Evolutionary conservation across 2,797 vertebrate species (phyloP).

Genomic region (Poecile montanus): DNA sequence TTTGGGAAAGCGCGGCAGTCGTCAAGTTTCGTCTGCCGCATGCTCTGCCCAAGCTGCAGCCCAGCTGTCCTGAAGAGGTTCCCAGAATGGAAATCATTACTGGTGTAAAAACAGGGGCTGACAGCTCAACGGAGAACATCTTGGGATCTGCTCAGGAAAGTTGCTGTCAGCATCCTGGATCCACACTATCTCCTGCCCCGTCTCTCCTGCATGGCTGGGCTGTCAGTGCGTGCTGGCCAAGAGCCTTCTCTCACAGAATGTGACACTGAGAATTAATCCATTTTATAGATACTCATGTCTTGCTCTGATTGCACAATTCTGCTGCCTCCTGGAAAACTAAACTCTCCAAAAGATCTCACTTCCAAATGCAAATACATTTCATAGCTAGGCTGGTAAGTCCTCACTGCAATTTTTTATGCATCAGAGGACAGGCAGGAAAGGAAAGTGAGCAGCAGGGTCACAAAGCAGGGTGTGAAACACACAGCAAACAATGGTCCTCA

Average conservation of each 20-base stretch:
- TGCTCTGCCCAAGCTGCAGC: background rate
- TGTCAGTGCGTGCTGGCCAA: background rate
- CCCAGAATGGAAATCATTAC: constrained; percentile 27
- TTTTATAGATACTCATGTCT: background rate
- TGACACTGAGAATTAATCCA: background rate
- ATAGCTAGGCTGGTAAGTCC: background rate
- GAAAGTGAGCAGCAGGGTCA: constrained; percentile 2
- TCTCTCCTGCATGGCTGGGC: background rate
- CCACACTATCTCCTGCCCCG: background rate
- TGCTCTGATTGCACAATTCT: background rate
- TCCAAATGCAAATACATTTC: background rate
- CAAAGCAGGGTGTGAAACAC: background rate
- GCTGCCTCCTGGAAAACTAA: background rate
- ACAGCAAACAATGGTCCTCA: background rate
- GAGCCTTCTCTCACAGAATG: background rate
- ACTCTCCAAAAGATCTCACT: background rate
- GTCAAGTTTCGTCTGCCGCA: background rate
- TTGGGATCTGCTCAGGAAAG: constrained; percentile 43
- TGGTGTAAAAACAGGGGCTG: background rate
- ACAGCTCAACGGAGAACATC: background rate
- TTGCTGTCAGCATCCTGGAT: constrained; percentile 23
- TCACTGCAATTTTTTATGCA: background rate
- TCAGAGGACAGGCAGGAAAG: background rate
- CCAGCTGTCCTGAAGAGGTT: constrained; percentile 28
- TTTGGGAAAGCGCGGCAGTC: background rate